Conservation (phyloP, 2,797 vertebrate genomes). For the Thalassophryne amazonica region DNA sequence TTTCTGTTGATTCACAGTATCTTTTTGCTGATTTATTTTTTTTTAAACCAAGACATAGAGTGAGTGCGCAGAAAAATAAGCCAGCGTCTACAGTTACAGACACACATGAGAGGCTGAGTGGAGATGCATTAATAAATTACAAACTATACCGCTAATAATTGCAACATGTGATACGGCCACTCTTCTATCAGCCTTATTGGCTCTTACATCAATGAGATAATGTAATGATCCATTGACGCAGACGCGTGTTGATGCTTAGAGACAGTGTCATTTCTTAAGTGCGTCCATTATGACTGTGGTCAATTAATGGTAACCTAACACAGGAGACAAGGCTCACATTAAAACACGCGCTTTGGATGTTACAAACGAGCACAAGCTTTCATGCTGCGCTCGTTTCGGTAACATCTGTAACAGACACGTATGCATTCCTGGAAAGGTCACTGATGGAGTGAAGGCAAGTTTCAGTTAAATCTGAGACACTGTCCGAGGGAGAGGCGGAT, state of each 20-base stretch:
- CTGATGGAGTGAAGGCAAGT: background rate
- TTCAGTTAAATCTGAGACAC: background rate
- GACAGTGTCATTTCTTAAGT: conserved; percentile 64
- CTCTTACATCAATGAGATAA: conserved; percentile 47
- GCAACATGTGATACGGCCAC: conserved; percentile 47
- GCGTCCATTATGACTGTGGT: conserved; percentile 77
- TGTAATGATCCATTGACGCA: conserved; percentile 37
- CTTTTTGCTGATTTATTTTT: too few relatives aligned
- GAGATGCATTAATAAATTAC: conserved; percentile 29
- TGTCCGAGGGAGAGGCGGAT: background rate
- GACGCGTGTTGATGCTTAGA: conserved; percentile 11
- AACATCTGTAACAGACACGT: conserved; percentile 4
- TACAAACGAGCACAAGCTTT: conserved; percentile 23
- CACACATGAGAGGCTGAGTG: background rate
- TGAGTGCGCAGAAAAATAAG: too few relatives aligned
- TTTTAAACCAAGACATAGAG: too few relatives aligned
- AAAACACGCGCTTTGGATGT: conserved; percentile 1
- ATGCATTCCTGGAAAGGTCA: conserved; percentile 6
- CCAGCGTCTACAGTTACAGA: conserved; percentile 2
- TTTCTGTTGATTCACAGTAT: too few relatives aligned
- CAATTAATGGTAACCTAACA: conserved; percentile 62
- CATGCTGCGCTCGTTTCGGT: background rate
- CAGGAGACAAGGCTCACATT: conserved; percentile 26
- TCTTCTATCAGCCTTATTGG: conserved; percentile 49
- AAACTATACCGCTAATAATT: conserved; percentile 23